Evolutionary conservation across 92 coral and sea anemone genomes (phyloP), one percentile per base, ranked within the genome.

Genomic region (Plumapathes pennacea): DNA sequence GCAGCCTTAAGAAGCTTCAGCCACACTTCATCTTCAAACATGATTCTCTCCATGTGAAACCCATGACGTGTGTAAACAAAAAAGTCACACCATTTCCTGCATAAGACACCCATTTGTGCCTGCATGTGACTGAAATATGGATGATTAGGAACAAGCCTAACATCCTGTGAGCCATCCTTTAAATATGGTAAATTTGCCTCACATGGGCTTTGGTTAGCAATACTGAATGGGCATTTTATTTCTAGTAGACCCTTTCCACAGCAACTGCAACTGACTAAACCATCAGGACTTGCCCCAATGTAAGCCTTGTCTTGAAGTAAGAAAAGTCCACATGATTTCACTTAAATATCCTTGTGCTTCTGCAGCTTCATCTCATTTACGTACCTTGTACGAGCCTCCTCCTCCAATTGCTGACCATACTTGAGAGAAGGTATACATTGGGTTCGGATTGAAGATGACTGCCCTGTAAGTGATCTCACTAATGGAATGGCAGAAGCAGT

Each of bases 221-320:
- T 28, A 3, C 26, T 27, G 44, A 44, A 70, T 9, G 77, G 64
- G 58, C 48, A 33, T 23, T 70, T 70, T 22, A 57, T 38, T 38
- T 70, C 77, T 2, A 49, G 44, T 4, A 70, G 18, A 10, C 80
- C 71, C 33, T 39, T 38, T 10, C 71, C 71, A 61, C 80, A 72
- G 38, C 80, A 61, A 34, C 47, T 37, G 42, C 63, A 61, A 27
- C 68, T 54, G 13, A 72, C 64, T 4, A 72, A 32, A 25, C 39
- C 80, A 72, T 72, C 80, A 26, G 80, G 62, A 46, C 57, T 39
- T 22, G 80, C 80, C 38, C 80, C 63, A 30, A 72, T 36, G 43
- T 25, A 72, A 8, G 71, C 25, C 50, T 39, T 38, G 10, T 61
- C 29, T 41, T 53, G 52, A 3, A 44, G 18, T 17, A 42, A 26